Evolutionary conservation across 2,888 invertebrate genomes (phyloP).

Genomic region (Chydorus sphaericus): DNA sequence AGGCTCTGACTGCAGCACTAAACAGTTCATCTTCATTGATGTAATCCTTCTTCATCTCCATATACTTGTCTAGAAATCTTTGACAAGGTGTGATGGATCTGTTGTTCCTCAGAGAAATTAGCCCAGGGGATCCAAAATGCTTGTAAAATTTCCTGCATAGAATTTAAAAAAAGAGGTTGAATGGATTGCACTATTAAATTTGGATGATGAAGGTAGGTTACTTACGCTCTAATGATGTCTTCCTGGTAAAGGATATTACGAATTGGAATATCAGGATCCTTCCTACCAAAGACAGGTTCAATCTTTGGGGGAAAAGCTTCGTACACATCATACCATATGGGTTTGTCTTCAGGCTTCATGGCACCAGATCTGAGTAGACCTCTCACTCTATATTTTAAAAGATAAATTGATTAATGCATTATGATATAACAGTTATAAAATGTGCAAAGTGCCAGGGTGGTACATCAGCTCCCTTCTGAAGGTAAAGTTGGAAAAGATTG

Average conservation of each 20-base stretch:
- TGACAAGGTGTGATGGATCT: constrained; percentile 23
- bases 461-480: not conserved
- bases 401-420: no score
- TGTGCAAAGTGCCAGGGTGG: not conserved
- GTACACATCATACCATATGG: constrained; percentile 87
- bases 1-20: not conserved
- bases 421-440: not conserved
- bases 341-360: constrained; percentile 63
- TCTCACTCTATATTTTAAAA: constrained; percentile 51
- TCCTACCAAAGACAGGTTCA: constrained; percentile 61
- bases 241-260: constrained; percentile 65
- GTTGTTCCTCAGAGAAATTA: constrained; percentile 24
- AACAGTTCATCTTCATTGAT: constrained; percentile 1
- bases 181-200: not conserved
- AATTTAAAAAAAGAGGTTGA: not conserved
- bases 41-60: constrained; percentile 19
- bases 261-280: constrained; percentile 41
- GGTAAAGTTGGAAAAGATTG: not conserved
- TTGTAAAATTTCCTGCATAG: constrained; percentile 30
- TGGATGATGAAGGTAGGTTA: not conserved
- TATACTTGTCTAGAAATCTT: constrained; percentile 27
- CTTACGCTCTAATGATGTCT: constrained; percentile 54
- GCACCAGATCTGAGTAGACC: constrained; percentile 67
- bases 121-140: constrained; percentile 26
- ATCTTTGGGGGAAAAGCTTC: constrained; percentile 74